Evolutionary conservation across 2,113 vertebrate genomes (phyloP).

Genomic region (Otolemur garnettii): DNA sequence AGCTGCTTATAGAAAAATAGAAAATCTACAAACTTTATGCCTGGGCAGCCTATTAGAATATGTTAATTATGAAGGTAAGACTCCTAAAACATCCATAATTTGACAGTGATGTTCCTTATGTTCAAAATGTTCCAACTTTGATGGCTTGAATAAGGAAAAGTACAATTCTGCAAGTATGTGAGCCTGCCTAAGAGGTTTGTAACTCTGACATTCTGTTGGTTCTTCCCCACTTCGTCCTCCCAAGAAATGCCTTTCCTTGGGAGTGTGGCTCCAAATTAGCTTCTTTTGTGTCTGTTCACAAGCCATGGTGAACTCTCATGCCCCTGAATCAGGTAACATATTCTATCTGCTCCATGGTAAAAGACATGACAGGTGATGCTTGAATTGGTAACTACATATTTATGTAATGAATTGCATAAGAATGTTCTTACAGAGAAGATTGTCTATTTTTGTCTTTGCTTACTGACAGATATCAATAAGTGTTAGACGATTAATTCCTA

Average conservation of each 20-base stretch:
- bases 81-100: conserved; percentile 72
- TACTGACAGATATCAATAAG: not conserved
- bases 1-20: conserved; percentile 73
- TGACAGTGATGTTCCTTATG: conserved; percentile 68
- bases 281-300: not conserved
- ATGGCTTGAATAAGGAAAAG: conserved; percentile 44
- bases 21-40: conserved; percentile 67
- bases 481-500: not conserved
- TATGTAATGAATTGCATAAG: not conserved
- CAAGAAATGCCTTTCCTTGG: not conserved
- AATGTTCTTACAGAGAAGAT: not conserved
- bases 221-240: not conserved
- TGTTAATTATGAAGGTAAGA: conserved; percentile 63
- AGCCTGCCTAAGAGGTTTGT: not conserved
- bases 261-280: not conserved
- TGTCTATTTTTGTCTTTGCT: not conserved
- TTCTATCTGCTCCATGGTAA: not conserved
- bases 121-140: conserved; percentile 74
- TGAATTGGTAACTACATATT: not conserved
- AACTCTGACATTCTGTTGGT: not conserved
- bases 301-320: not conserved
- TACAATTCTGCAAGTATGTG: not conserved
- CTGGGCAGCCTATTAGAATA: conserved; percentile 69
- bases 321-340: not conserved
- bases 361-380: not conserved